Evolutionary conservation across 2,113 vertebrate genomes (phyloP), one percentile per base, ranked within the genome.

Genomic region (Varanus komodoensis): DNA sequence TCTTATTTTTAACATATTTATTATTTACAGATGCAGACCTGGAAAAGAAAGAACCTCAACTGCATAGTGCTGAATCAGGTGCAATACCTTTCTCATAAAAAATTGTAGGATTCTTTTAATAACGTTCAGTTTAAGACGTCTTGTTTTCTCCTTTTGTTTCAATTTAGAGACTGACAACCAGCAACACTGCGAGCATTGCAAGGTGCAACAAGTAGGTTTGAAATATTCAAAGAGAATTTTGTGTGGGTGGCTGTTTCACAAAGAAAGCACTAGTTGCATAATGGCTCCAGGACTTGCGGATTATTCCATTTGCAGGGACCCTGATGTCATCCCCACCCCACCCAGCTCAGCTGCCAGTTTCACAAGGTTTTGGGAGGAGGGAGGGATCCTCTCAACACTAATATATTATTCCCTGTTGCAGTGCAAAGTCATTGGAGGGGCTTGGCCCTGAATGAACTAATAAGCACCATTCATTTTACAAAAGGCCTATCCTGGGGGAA

Each of bases 201-300:
- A 84, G 80, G 89, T 77, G 15, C 94, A 82, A 88, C 94, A 95
- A 12, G 96, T 97, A 95, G 0, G 95, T 95, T 89, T 84, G 29
- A 27, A 12, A 91, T 89, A 82, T 38, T 7, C 44, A 74, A 21
- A 34, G 11, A 27, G 8, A 78, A 6, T 17, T 92, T 94, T 84
- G 34, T 90, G 75, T 25, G 25, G 92, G 86, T 34, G 34, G 8
- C 21, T 84, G 89, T 87, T 90, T 90, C 48, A 86, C 29, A 77
- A 84, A 80, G 88, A 2, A 2, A 74, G 8, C 68, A 64, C 74
- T 19, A 64, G 61, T 64, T 15, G 61, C 21, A 19, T 64, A 2
- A 19, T 21, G 17, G 61, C 17, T 2, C 19, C 61, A 64, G 61
- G 19, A 15, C 61, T 64, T 64, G 61, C 15, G 11, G 15, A 64